phyloP scores from a whole-genome alignment of 2,113 vertebrate species.

The Pogonocichla stellata region DNA sequence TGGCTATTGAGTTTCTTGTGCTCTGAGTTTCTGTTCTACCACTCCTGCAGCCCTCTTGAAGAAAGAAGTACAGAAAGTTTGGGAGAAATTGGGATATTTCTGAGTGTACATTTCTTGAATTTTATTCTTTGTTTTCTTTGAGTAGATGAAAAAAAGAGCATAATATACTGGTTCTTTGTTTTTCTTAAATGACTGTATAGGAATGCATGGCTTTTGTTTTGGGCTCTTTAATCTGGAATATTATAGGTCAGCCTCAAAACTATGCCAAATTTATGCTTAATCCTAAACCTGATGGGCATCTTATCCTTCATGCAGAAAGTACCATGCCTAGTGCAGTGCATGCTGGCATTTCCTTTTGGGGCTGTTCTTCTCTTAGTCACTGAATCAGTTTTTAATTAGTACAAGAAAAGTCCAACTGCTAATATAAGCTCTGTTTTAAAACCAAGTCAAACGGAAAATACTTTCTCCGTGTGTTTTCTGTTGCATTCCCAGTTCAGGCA shows the following conservation, averaged over 20 bases:
- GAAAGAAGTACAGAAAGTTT: background rate
- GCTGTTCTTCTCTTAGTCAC: background rate
- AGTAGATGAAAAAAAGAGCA: background rate
- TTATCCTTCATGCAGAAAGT: background rate
- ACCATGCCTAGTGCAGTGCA: accelerated
- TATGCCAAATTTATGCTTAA: background rate
- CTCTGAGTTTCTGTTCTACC: background rate
- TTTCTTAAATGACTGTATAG: background rate
- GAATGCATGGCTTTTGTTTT: background rate
- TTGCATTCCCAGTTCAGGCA: accelerated
- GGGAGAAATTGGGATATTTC: accelerated
- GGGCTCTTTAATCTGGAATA: background rate
- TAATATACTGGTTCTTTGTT: background rate
- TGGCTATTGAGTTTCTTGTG: background rate
- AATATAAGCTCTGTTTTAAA: background rate
- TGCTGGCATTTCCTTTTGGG: background rate
- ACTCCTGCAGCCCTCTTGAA: background rate
- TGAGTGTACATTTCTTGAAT: accelerated
- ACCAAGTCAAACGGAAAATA: background rate
- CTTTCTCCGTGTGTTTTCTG: background rate
- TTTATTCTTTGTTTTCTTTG: background rate
- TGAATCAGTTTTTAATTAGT: background rate
- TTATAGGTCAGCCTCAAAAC: background rate
- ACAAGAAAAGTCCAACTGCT: background rate
- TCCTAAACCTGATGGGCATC: background rate